Evolutionary conservation across 2,888 invertebrate genomes (phyloP).

Genomic region (Meiosimyza platycephala): DNA sequence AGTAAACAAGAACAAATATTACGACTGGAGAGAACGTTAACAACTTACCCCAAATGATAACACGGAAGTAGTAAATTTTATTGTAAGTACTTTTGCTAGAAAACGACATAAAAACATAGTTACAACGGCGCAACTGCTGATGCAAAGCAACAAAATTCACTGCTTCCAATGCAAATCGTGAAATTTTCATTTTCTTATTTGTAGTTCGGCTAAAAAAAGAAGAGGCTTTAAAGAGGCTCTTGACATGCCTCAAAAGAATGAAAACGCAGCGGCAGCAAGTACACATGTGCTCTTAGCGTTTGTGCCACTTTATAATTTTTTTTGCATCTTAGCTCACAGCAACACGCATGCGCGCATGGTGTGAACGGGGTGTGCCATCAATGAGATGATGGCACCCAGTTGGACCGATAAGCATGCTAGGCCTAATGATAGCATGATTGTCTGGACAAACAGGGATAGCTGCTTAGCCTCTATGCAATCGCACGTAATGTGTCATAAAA

Average conservation of each 20-base stretch:
- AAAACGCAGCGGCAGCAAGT: neutral
- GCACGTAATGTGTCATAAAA: too few species aligned
- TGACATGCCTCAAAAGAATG: slow-evolving; percentile 24
- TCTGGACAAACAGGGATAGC: too few species aligned
- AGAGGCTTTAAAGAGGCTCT: slow-evolving; percentile 12
- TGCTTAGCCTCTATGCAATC: too few species aligned
- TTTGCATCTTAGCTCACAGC: neutral
- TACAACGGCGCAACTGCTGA: too few species aligned
- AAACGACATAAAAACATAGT: too few species aligned
- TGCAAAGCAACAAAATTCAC: neutral
- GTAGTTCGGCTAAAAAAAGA: neutral
- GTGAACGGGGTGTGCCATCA: too few species aligned
- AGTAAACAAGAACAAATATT: too few species aligned
- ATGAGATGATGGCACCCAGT: too few species aligned
- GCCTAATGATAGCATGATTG: too few species aligned
- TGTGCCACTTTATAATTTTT: slow-evolving; percentile 4
- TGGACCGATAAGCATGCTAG: too few species aligned
- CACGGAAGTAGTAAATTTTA: slow-evolving; percentile 24
- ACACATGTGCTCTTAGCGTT: neutral
- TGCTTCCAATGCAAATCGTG: neutral
- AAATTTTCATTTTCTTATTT: too few species aligned
- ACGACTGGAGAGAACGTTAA: too few species aligned
- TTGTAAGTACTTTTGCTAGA: neutral
- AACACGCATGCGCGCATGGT: neutral
- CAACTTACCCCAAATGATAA: slow-evolving; percentile 12